Conservation (phyloP, 2,888 invertebrate genomes). For the Cybosia mesomella region DNA sequence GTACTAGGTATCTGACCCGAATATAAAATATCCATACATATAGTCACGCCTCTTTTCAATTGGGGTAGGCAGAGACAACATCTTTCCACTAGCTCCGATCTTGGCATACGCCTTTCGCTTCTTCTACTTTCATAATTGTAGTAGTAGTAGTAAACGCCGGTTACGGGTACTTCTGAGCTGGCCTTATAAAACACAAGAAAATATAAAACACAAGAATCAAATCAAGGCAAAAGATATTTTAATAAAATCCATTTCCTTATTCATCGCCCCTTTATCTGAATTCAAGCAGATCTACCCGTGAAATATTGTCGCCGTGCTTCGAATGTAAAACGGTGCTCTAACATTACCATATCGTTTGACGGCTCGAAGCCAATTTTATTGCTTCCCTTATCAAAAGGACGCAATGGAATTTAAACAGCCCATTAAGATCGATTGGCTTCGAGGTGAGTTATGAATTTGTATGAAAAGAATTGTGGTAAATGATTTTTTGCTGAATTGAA, state of each 20-base stretch:
- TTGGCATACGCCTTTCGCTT: too few relatives aligned
- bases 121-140: too few relatives aligned
- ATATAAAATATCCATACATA: too few relatives aligned
- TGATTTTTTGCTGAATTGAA: background rate
- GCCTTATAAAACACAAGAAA: too few relatives aligned
- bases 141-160: too few relatives aligned
- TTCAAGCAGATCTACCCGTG: constrained; percentile 78
- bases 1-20: background rate
- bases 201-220: too few relatives aligned
- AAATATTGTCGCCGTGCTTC: constrained; percentile 77
- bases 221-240: background rate
- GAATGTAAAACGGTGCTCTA: constrained; percentile 77
- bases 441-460: constrained; percentile 27
- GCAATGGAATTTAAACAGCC: constrained; percentile 78
- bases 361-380: constrained; percentile 83
- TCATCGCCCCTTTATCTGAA: constrained; percentile 70
- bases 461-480: constrained; percentile 20
- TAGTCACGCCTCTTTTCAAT: too few relatives aligned
- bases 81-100: too few relatives aligned
- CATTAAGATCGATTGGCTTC: constrained; percentile 61
- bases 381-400: constrained; percentile 73
- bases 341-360: constrained; percentile 84
- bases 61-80: too few relatives aligned
- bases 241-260: constrained; percentile 57
- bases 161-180: too few relatives aligned